Percentiles rank a stretch among this genome's conserved stretches.
These are phyloP conservation scores for Theristicus caerulescens DNA, from an alignment of 2,113 vertebrate species.

Conservation along the genomic window DNA sequence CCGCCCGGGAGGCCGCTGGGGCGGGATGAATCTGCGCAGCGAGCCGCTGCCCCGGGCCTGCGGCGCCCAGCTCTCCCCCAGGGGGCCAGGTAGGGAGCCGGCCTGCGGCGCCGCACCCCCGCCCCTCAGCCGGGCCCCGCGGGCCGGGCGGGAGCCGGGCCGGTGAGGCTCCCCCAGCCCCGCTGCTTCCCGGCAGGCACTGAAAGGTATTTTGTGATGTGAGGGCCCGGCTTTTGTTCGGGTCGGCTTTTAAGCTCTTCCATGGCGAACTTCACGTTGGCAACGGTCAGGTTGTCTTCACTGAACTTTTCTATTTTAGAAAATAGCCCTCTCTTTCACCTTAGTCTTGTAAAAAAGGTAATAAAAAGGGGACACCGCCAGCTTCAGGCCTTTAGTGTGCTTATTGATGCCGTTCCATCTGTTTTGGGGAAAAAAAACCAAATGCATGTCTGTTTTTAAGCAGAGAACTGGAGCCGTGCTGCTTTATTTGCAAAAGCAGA, in stretches of 20 bases:
- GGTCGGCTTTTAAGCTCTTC: no score
- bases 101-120: no score
- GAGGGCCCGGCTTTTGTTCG: rapidly evolving
- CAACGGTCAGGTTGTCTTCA: neutral
- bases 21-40: neutral
- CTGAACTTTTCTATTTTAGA: neutral
- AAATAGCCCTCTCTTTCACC: neutral
- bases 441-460: neutral
- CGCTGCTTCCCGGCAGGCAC: neutral
- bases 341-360: neutral
- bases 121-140: neutral
- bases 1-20: rapidly evolving
- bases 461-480: neutral
- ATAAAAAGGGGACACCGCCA: neutral
- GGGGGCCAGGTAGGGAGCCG: neutral
- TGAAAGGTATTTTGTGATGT: rapidly evolving
- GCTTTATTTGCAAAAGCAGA: conserved; percentile 43
- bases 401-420: neutral
- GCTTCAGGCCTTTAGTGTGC: neutral
- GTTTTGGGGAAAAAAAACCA: neutral
- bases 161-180: no score
- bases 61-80: no score
- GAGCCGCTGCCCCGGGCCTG: neutral
- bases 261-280: rapidly evolving
- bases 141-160: neutral